Percentiles rank a stretch among this genome's conserved stretches.
phyloP scores from a whole-genome alignment of 2,113 vertebrate genomes.

The Hemiscyllium ocellatum region DNA sequence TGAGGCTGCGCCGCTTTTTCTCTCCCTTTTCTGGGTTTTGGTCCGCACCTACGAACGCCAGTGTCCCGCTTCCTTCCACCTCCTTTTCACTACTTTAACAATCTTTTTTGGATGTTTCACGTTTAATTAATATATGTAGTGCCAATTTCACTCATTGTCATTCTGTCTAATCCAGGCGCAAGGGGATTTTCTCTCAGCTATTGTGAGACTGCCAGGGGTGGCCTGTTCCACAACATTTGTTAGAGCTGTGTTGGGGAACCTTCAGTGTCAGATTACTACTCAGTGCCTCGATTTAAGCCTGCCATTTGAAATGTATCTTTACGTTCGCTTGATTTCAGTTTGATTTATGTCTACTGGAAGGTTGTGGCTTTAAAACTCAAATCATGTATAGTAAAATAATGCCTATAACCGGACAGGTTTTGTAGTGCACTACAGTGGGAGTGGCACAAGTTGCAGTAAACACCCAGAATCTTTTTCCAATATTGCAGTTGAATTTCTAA shows the following conservation, averaged over 20 bases:
- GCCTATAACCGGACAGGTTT: neutral
- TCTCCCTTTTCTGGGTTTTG: neutral
- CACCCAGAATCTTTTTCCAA: neutral
- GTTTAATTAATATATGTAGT: neutral
- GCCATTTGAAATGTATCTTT: neutral
- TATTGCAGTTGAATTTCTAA: neutral
- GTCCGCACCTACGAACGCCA: neutral
- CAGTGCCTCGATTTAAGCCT: neutral
- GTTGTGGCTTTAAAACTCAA: neutral
- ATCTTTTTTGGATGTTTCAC: neutral
- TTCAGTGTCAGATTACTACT: neutral
- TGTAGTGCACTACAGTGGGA: neutral
- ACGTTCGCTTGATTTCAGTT: neutral
- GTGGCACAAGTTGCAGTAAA: neutral
- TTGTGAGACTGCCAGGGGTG: neutral
- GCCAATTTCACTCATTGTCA: neutral
- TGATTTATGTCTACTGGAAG: neutral
- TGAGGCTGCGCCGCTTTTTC: neutral
- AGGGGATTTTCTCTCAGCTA: neutral
- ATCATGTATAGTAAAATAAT: neutral
- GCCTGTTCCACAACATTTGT: neutral
- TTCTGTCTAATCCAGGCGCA: neutral
- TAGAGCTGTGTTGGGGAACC: neutral
- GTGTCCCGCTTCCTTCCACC: neutral
- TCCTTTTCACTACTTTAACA: neutral